Evolutionary conservation across 2,888 invertebrate genomes (phyloP).

Genomic region (Xestobium rufovillosum): DNA sequence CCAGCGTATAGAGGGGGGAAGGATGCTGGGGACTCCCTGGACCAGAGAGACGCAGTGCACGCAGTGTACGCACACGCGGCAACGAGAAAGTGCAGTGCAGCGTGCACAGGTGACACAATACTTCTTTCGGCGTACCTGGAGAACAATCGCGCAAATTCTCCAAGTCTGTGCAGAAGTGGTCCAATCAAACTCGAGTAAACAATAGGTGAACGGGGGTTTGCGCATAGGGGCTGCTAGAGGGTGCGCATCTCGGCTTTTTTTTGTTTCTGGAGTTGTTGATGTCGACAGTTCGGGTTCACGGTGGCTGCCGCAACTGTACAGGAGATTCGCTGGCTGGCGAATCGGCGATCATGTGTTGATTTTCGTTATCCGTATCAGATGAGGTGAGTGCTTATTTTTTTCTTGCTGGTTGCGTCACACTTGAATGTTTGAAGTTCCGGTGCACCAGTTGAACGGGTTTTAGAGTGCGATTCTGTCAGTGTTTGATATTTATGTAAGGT

Average conservation of each 20-base stretch:
- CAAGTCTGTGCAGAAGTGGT: slow-evolving; percentile 26
- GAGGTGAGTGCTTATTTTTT: slow-evolving; percentile 36
- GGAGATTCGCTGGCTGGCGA: slow-evolving; percentile 42
- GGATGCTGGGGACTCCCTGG: slow-evolving; percentile 31
- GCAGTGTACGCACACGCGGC: slow-evolving; percentile 37
- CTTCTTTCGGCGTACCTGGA: no score
- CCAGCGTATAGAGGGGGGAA: slow-evolving; percentile 32
- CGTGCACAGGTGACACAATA: slow-evolving; percentile 8
- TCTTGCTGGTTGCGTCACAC: not conserved
- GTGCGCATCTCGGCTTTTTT: slow-evolving; percentile 32
- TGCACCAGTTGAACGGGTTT: no score
- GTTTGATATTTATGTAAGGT: no score
- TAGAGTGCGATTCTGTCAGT: no score
- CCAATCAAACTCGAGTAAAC: slow-evolving; percentile 31
- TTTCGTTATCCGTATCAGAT: slow-evolving; percentile 37
- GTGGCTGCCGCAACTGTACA: slow-evolving; percentile 43
- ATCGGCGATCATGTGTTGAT: slow-evolving; percentile 42
- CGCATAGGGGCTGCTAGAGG: slow-evolving; percentile 30
- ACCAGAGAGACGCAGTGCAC: slow-evolving; percentile 43
- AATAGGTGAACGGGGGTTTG: slow-evolving; percentile 37
- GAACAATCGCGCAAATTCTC: slow-evolving; percentile 25
- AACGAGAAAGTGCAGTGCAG: slow-evolving; percentile 9
- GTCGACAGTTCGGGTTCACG: slow-evolving; percentile 39
- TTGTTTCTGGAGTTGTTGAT: slow-evolving; percentile 34
- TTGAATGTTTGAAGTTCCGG: no score